phyloP scores from a whole-genome alignment of 2,797 vertebrate species.

The Megaceryle alcyon region DNA sequence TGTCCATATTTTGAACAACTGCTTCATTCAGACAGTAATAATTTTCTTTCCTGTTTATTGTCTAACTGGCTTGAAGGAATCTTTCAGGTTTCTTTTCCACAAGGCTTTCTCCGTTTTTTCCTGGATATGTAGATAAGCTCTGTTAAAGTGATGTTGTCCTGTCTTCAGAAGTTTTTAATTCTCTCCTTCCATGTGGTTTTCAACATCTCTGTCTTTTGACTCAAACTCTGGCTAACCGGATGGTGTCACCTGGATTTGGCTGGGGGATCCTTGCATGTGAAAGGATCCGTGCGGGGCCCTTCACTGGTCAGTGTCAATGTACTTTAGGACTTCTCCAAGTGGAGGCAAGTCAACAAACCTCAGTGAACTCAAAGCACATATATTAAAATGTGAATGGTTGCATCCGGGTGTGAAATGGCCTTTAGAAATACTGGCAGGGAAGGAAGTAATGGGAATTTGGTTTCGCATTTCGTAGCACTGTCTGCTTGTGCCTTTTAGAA shows the following conservation, averaged over 20 bases:
- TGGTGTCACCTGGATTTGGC: background rate
- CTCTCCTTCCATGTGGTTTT: background rate
- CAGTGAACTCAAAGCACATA: background rate
- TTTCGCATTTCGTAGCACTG: background rate
- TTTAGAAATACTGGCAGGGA: background rate
- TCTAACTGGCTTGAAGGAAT: background rate
- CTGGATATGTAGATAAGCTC: background rate
- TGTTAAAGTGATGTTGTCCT: background rate
- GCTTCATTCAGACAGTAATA: background rate
- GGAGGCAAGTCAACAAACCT: background rate
- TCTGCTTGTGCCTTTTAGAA: background rate
- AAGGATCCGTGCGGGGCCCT: background rate
- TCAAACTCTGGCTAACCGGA: background rate
- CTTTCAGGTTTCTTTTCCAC: background rate
- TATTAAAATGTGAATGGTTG: slow-evolving; percentile 40
- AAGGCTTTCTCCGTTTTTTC: background rate
- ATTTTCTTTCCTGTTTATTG: background rate
- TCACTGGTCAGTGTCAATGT: background rate
- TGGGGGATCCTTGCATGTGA: background rate
- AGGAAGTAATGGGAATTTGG: background rate
- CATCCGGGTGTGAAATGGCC: slow-evolving; percentile 11
- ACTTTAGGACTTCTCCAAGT: background rate
- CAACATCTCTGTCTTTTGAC: background rate
- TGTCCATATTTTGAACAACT: background rate
- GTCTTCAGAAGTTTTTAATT: background rate